Base-by-base conservation (phyloP, 2,113 vertebrate species). In the Gambusia holbrooki region DNA sequence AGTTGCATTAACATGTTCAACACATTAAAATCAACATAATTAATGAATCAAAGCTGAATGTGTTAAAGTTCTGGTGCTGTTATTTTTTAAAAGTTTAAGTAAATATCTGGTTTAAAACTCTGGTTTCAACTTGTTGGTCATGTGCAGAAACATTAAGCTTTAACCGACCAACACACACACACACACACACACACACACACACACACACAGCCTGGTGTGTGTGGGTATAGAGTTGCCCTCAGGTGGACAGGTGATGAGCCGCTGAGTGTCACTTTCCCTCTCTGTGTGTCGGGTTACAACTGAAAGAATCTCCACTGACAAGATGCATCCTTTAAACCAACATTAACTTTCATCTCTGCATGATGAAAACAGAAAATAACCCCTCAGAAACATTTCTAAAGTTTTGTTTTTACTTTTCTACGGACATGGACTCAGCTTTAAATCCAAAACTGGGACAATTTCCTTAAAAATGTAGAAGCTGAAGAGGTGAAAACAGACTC, bases 231-330 rank as follows among this genome's bases (percentile, higher is more conserved):
- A 76, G 85, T 92, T 93, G 83, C 90, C 60, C 71, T 80, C 81
- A 71, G 67, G 54, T 77, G 81, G 84, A 90, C 90, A 92, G 88
- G 73, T 87, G 91, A 93, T 81, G 86, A 90, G 64, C 86, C 76
- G 65, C 62, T 58, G 66, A 84, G 91, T 66, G 82, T 93, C 91
- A 93, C 92, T 93, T 92, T 93, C 92, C 77, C 83, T 81, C 35
- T 48, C 62, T 81, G 90, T 93, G 89, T 92, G 89, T 94, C 92
- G 33, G 67, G 86, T 94, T 94, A 93, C 93, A 84, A 83, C 77
- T 87, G 76, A 48, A 45, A 86, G 72, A 88, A 80, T 25, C 25
- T 29, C 29, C 42, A 15, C 28, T 29, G 60, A 67, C 30, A 33
- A 28, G 33, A 48, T 13, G 25, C 10, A 7, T 6, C n/a, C 51